phyloP scores from a whole-genome alignment of 2,113 vertebrate genomes.

The Osmerus mordax region DNA sequence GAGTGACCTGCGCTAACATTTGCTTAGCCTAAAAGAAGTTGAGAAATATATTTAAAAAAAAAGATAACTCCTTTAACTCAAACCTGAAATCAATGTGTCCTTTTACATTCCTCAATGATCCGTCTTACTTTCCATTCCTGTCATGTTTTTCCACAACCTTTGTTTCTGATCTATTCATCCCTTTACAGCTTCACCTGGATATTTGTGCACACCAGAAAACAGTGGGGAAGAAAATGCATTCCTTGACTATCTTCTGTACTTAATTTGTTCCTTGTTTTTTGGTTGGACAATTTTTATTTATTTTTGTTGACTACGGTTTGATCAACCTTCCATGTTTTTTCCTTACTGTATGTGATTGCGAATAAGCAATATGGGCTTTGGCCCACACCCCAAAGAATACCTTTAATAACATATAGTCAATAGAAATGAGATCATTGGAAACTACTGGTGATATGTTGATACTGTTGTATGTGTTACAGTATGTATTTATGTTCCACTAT shows the following conservation, averaged over 20 bases:
- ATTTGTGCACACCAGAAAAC: neutral
- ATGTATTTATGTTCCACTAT: no score
- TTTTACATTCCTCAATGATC: neutral
- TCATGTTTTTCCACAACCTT: neutral
- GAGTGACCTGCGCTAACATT: slow-evolving; percentile 71
- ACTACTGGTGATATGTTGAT: no score
- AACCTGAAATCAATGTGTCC: neutral
- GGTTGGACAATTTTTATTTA: no score
- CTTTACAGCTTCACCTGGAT: neutral
- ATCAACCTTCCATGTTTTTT: neutral
- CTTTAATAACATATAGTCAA: neutral
- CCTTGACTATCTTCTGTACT: no score
- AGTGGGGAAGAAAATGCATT: no score
- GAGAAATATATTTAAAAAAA: neutral
- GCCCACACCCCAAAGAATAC: slow-evolving; percentile 5
- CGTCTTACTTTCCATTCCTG: neutral
- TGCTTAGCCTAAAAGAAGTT: neutral
- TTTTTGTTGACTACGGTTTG: no score
- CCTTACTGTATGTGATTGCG: no score
- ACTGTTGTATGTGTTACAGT: no score
- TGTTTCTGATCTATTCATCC: neutral
- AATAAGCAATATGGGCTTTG: slow-evolving; percentile 5
- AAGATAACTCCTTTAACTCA: neutral
- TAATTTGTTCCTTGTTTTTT: no score
- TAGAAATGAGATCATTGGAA: neutral